phyloP scores from a whole-genome alignment of 2,113 vertebrate species.

The Garra rufa region DNA sequence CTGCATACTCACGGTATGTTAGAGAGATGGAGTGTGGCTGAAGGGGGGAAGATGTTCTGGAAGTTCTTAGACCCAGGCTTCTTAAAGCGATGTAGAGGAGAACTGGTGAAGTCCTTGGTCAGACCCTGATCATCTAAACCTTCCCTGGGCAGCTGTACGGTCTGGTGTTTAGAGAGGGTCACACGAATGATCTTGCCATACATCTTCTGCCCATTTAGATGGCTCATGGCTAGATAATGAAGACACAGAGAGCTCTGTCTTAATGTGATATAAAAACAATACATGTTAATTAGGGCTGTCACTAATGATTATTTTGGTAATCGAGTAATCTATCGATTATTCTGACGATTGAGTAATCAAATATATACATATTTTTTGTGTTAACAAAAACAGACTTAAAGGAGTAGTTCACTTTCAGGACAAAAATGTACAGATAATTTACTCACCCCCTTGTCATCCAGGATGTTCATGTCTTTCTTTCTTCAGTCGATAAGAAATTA shows the following conservation, averaged over 20 bases:
- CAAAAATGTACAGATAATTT: no score
- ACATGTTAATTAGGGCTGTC: no score
- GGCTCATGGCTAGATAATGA: slow-evolving; percentile 88
- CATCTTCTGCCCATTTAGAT: slow-evolving; percentile 98
- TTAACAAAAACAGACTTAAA: no score
- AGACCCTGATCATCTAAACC: slow-evolving; percentile 96
- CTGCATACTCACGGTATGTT: slow-evolving; percentile 90
- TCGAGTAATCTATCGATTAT: no score
- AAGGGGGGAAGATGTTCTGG: slow-evolving; percentile 98
- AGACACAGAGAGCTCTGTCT: neutral
- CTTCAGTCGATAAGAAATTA: no score
- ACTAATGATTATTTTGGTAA: no score
- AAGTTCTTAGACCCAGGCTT: slow-evolving; percentile 99
- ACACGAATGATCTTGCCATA: slow-evolving; percentile 98
- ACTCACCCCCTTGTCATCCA: no score
- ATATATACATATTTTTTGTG: no score
- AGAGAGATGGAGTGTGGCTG: slow-evolving; percentile 95
- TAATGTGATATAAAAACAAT: no score
- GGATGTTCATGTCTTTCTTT: no score
- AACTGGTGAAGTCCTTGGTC: slow-evolving; percentile 97
- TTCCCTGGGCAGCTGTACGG: slow-evolving; percentile 95
- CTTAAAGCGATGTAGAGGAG: slow-evolving; percentile 96
- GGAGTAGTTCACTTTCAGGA: no score
- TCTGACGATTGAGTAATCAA: no score
- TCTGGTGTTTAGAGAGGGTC: slow-evolving; percentile 95